Evolutionary conservation across 1,140 invertebrate species (phyloP), one percentile per base, ranked within the genome.

Genomic region (Stegodyphus dumicola): DNA sequence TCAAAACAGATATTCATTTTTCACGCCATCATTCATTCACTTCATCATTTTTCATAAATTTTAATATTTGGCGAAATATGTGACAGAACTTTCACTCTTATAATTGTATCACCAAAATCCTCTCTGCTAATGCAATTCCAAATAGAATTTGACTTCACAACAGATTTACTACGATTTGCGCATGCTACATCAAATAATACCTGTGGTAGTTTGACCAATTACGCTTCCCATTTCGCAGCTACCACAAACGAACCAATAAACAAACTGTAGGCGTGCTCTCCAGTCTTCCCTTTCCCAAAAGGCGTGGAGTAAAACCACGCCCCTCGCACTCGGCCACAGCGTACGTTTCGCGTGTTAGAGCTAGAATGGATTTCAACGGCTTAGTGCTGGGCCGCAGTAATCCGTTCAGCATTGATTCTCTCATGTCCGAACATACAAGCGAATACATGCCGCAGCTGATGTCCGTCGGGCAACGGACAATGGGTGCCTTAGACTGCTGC

Each of bases 331-430:
- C 15, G 60, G 64, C 64, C 18, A 54, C 52, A 52, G 52, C 18
- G 60, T 53, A 53, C 15, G 15, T 64, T 69, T 51, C 7, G 66
- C 33, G 65, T 49, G 13, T 71, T 15, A 52, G 13, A 33, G 33
- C 33, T 76, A 84, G 81, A 84, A 76, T 75, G 74, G 81, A 75
- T 84, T 71, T 76, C 81, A 84, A 84, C 81, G 53, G 81, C 81
- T 71, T 71, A 64, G 67, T 60, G 53, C 64, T 74, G 54, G 51
- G 70, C 18, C 54, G 54, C 56, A 65, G 11, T 74, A 81, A 81
- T 81, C 71, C 79, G 54, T 81, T 81, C 60, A 81, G 79, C 79
- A 81, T 81, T 48, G 79, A 81, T 81, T 81, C 79, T 49, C 56
- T 81, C 18, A 81, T 81, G 81, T 76, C 71, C 7, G 73, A 84